Evolutionary conservation across 1,140 invertebrate species (phyloP).

Genomic region (Nylanderia fulva): DNA sequence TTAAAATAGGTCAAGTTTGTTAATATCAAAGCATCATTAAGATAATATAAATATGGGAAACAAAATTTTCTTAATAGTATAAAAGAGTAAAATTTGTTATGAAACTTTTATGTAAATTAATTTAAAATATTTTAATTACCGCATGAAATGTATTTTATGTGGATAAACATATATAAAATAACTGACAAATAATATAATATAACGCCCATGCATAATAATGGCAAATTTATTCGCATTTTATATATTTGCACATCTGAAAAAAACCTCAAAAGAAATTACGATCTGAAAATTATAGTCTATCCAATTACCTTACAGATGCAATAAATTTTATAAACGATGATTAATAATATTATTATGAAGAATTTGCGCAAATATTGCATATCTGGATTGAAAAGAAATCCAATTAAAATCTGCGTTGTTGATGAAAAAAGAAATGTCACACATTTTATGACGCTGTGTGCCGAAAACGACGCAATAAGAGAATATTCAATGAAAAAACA

Average conservation of each 20-base stretch:
- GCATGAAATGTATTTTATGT: background rate
- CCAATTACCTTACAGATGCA: background rate
- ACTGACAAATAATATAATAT: background rate
- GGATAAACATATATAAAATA: background rate
- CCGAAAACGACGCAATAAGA: background rate
- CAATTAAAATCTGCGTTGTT: slow-evolving; percentile 12
- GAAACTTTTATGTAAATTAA: background rate
- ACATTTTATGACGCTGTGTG: background rate
- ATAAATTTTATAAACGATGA: slow-evolving; percentile 27
- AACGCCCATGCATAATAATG: slow-evolving; percentile 3
- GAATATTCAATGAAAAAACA: slow-evolving; percentile 41
- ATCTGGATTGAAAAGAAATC: slow-evolving; percentile 33
- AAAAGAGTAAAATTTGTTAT: background rate
- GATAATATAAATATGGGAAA: background rate
- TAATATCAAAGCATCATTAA: background rate
- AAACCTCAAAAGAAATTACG: background rate
- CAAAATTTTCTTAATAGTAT: slow-evolving; percentile 9
- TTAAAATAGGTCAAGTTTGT: background rate
- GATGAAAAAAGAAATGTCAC: slow-evolving; percentile 23
- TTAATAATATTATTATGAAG: slow-evolving; percentile 21
- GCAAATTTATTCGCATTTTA: slow-evolving; percentile 15
- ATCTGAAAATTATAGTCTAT: slow-evolving; percentile 16
- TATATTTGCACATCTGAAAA: slow-evolving; percentile 2
- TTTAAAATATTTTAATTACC: slow-evolving; percentile 21
- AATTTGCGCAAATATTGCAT: slow-evolving; percentile 1